Conservation (phyloP, 2,888 invertebrate species). For the Lydus trimaculatus region DNA sequence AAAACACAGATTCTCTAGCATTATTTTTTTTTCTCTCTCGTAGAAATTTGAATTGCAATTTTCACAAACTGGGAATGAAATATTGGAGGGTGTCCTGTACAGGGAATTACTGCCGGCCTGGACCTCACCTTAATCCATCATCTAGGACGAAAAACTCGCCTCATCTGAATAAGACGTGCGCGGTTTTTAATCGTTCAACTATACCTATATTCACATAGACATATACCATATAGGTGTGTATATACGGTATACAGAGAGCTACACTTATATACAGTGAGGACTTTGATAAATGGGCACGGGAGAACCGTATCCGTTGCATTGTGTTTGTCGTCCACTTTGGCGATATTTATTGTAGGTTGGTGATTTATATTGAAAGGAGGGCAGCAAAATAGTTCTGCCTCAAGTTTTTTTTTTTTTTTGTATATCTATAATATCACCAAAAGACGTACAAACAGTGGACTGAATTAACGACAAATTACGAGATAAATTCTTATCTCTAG, state of each 20-base stretch:
- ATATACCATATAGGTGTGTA: neutral
- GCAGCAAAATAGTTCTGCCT: constrained; percentile 40
- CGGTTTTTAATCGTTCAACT: constrained; percentile 49
- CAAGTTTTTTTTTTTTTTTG: constrained; percentile 10
- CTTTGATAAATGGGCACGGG: constrained; percentile 31
- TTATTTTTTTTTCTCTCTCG: neutral
- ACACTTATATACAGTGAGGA: constrained; percentile 10
- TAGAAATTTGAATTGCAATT: constrained; percentile 8
- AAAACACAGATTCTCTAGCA: neutral
- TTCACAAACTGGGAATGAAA: constrained; percentile 13
- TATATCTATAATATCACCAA: constrained; percentile 42
- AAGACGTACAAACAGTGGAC: constrained; percentile 43
- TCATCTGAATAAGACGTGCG: constrained; percentile 48
- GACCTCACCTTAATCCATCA: constrained; percentile 52
- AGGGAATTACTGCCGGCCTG: constrained; percentile 47
- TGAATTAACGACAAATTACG: constrained; percentile 50
- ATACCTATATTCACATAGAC: constrained; percentile 11
- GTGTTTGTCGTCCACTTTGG: constrained; percentile 55
- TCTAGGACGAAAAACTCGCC: constrained; percentile 41
- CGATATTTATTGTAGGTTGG: constrained; percentile 52
- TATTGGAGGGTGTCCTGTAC: constrained; percentile 38
- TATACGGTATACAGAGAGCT: constrained; percentile 1
- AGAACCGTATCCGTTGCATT: constrained; percentile 45
- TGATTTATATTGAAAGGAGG: constrained; percentile 49
- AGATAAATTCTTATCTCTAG: constrained; percentile 38